phyloP scores from a whole-genome alignment of 2,888 invertebrate genomes.

The Hyppa rectilinea region DNA sequence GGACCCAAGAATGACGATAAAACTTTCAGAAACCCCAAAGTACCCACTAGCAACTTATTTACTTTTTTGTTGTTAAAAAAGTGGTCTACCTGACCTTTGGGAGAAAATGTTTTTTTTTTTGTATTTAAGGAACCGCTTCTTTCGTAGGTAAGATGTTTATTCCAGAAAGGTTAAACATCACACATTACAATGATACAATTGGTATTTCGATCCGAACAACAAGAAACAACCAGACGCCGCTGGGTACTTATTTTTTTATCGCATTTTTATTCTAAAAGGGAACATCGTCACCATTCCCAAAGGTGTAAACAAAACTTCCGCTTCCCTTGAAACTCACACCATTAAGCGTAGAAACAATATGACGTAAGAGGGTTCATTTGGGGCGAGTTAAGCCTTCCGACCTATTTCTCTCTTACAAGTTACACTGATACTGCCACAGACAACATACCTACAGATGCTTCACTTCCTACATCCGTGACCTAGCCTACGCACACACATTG shows the following conservation, averaged over 20 bases:
- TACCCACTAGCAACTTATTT: conserved; percentile 39
- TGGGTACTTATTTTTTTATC: neutral
- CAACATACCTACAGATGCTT: conserved; percentile 11
- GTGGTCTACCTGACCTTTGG: conserved; percentile 42
- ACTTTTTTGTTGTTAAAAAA: conserved; percentile 40
- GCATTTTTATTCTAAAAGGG: conserved; percentile 1
- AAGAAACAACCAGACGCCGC: neutral
- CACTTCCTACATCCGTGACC: conserved; percentile 5
- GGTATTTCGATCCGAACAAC: neutral
- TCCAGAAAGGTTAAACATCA: conserved; percentile 10
- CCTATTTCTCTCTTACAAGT: conserved; percentile 67
- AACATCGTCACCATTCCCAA: conserved; percentile 8
- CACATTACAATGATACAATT: neutral
- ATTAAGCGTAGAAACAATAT: conserved; percentile 69
- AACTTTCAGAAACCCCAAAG: conserved; percentile 47
- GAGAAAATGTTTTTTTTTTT: conserved; percentile 31
- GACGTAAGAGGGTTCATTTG: conserved; percentile 61
- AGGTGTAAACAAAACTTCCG: conserved; percentile 60
- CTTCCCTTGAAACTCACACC: conserved; percentile 70
- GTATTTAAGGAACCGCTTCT: neutral
- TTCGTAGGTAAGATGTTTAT: neutral
- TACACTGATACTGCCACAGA: conserved; percentile 41
- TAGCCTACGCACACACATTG: conserved; percentile 14
- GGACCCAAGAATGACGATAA: conserved; percentile 45
- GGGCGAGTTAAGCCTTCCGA: conserved; percentile 68